Evolutionary conservation across 64 coral and sea anemone species (phyloP).

Genomic region (Stichodactyla helianthus): DNA sequence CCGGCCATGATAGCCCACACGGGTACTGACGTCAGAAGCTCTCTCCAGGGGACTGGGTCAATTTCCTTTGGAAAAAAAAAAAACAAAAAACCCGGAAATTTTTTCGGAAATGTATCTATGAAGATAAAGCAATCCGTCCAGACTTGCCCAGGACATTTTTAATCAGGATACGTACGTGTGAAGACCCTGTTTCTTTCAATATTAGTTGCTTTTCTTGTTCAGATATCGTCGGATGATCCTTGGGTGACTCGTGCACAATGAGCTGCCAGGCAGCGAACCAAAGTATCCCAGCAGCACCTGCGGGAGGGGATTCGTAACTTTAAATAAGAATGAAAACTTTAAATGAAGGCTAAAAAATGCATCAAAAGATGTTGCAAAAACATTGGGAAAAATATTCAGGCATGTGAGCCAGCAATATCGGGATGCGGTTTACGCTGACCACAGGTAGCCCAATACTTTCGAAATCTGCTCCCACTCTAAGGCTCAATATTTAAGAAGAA

Average conservation of each 20-base stretch:
- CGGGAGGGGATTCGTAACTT: too few species aligned
- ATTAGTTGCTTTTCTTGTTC: constrained; percentile 54
- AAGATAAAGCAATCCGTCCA: not conserved
- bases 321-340: too few species aligned
- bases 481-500: too few species aligned
- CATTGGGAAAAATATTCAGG: too few species aligned
- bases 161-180: constrained; percentile 22
- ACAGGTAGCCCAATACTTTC: too few species aligned
- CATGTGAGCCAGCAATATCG: too few species aligned
- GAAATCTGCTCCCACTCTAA: too few species aligned
- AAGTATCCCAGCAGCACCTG: constrained; percentile 80
- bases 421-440: too few species aligned
- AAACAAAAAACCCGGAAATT: not conserved
- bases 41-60: constrained; percentile 58
- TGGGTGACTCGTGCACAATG: constrained; percentile 67
- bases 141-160: not conserved
- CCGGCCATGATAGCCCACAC: constrained; percentile 90
- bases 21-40: constrained; percentile 76
- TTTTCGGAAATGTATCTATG: not conserved
- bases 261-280: constrained; percentile 93
- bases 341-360: too few species aligned
- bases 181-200: not conserved
- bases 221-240: constrained; percentile 83
- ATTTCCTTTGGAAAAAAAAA: constrained; percentile 21
- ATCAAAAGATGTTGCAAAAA: too few species aligned